Evolutionary conservation across 2,113 vertebrate species (phyloP), one percentile per base, ranked within the genome.

Genomic region (Calypte anna): DNA sequence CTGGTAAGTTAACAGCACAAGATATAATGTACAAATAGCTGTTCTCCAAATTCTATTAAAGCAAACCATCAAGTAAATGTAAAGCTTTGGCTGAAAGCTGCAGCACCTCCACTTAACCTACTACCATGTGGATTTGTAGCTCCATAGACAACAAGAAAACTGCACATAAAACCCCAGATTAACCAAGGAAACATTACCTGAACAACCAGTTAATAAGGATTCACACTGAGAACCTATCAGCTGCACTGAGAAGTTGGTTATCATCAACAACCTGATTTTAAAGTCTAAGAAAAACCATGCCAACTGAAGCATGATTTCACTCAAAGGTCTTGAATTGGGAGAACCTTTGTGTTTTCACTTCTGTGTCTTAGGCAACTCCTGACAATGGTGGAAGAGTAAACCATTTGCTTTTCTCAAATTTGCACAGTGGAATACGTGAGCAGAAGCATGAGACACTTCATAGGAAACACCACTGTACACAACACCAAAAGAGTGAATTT

Each of bases 21-120:
- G 76, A 73, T 70, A 91, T 30, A 87, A 48, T 1, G 9, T 9
- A 90, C 74, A 62, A 94, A 82, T 50, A 84, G 90, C 54, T 62
- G 43, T 55, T 80, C 79, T 85, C 69, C 76, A 94, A 95, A 96
- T 94, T 90, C 88, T 59, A 87, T 94, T 90, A 94, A 94, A 92
- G 87, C 69, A 74, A 43, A 73, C 91, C 93, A 86, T n/a, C 66
- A 84, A 75, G 40, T 64, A 90, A 88, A 91, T 78, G 79, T 88
- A 59, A 3, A 55, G 50, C 22, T 78, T 58, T 25, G 75, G 51
- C 3, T 10, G 62, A 58, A 63, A 85, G 70, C 50, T 46, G 40
- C n/a, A 79, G 74, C 24, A 28, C 18, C 40, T 81, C 57, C 50
- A 64, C 22, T 28, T 51, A 36, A 57, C 1, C 1, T 27, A 36